Conservation (phyloP, 1,140 invertebrate species). For the Trialeurodes vaporariorum region DNA sequence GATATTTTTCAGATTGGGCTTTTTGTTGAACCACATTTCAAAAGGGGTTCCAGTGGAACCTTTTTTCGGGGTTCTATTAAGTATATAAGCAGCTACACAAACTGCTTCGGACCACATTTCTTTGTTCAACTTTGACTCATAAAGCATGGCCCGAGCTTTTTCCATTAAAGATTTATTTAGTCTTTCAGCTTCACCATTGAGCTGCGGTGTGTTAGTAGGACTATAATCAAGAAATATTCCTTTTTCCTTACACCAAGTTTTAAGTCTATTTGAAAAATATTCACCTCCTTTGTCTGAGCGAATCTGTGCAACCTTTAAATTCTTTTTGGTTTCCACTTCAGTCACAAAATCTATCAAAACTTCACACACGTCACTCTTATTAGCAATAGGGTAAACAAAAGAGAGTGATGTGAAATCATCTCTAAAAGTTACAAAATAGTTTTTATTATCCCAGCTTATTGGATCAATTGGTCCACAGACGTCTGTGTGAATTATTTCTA, state of each 20-base stretch:
- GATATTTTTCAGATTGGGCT: slow-evolving; percentile 23
- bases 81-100: slow-evolving; percentile 14
- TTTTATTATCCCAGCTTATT: slow-evolving; percentile 23
- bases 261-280: slow-evolving; percentile 15
- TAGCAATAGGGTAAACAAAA: slow-evolving; percentile 29
- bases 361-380: slow-evolving; percentile 25
- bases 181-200: slow-evolving; percentile 32
- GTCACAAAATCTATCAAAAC: slow-evolving; percentile 10
- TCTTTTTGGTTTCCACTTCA: slow-evolving; percentile 7
- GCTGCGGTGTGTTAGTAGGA: slow-evolving; percentile 29
- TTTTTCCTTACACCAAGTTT: slow-evolving; percentile 23
- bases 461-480: slow-evolving; percentile 31
- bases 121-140: slow-evolving; percentile 7
- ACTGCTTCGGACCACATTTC: slow-evolving; percentile 16
- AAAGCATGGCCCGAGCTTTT: slow-evolving; percentile 18
- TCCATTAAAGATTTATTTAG: slow-evolving; percentile 24
- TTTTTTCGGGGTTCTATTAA: slow-evolving; percentile 13
- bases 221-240: slow-evolving; percentile 24
- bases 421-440: slow-evolving; percentile 25
- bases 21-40: slow-evolving; percentile 21
- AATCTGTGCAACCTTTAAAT: slow-evolving; percentile 13
- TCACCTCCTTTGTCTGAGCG: slow-evolving; percentile 21
- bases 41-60: slow-evolving; percentile 18
- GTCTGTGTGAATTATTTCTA: slow-evolving; percentile 31
- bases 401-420: slow-evolving; percentile 25